Base-by-base conservation (phyloP, 2,797 vertebrate species). In the Oceanodroma leucorhoa region DNA sequence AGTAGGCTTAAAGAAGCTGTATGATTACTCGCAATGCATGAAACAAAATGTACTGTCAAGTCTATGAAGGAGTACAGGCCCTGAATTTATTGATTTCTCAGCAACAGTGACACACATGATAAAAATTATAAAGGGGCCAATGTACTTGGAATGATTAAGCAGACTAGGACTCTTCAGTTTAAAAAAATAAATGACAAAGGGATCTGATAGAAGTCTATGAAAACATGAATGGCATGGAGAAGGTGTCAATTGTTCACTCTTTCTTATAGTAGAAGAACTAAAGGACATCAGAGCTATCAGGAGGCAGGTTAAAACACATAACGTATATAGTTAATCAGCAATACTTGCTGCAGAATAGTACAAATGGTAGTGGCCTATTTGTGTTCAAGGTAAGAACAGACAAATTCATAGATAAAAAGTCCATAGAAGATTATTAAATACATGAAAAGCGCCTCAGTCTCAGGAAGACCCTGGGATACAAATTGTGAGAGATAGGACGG, bases 401-500 rank as follows among this genome's bases (percentile, higher is more conserved):
- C 9, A 66, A 83, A 71, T 10, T 62, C 14, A 46, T 18, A 55
- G 9, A 27, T 7, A 32, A 53, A 53, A 80, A 43, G 8, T 16
- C 12, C 22, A 0, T 19, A 9, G 34, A 70, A 36, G 8, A 13
- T 15, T 26, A 34, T 45, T 36, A 69, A 77, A 46, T 6, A 27
- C 1, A 29, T 34, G 15, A 36, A 19, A 81, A 73, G 4, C 5
- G 13, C 15, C 20, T 29, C 4, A 9, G 21, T 32, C 8, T 41
- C 11, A 23, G 15, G 26, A 54, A 70, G 26, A 70, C 2, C 1
- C 6, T 18, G 13, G 24, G 7, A 7, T 30, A 26, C 1, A 32
- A 67, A 57, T 38, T 60, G 4, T 36, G 26, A 73, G 17, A 21
- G 5, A 32, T 10, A 34, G 13, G 23, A 36, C 0, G 0, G 3